Evolutionary conservation across 2,888 invertebrate genomes (phyloP).

Genomic region (Tuta absoluta): DNA sequence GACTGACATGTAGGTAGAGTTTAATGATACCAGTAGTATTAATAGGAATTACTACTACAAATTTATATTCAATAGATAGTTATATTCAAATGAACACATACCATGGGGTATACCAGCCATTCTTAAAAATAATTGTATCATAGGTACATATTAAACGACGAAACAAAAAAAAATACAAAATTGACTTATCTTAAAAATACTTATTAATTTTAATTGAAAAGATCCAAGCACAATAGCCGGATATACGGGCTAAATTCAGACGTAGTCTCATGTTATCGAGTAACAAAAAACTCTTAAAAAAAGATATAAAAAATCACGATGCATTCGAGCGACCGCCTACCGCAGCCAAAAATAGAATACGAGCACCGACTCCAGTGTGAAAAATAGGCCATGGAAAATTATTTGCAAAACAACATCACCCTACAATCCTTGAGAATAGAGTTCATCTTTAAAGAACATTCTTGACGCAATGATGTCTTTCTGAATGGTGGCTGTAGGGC

Average conservation of each 20-base stretch:
- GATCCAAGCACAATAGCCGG: conserved; percentile 70
- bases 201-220: conserved; percentile 56
- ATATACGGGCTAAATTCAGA: conserved; percentile 70
- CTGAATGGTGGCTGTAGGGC: conserved; percentile 30
- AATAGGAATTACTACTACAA: too few species aligned
- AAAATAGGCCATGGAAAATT: background rate
- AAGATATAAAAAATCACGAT: conserved; percentile 62
- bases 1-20: too few species aligned
- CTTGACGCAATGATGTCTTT: conserved; percentile 31
- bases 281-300: conserved; percentile 66
- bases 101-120: too few species aligned
- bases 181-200: background rate
- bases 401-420: conserved; percentile 7
- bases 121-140: too few species aligned
- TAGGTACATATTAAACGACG: too few species aligned
- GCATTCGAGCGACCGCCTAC: conserved; percentile 78
- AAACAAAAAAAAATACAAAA: too few species aligned
- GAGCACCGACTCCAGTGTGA: conserved; percentile 30
- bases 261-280: conserved; percentile 61
- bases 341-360: conserved; percentile 78
- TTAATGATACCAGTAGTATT: too few species aligned
- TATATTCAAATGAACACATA: too few species aligned
- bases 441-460: conserved; percentile 27
- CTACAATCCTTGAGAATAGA: background rate
- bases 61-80: too few species aligned